Base-by-base conservation (phyloP, 2,888 invertebrate genomes). In the Zygogramma bicolorata region DNA sequence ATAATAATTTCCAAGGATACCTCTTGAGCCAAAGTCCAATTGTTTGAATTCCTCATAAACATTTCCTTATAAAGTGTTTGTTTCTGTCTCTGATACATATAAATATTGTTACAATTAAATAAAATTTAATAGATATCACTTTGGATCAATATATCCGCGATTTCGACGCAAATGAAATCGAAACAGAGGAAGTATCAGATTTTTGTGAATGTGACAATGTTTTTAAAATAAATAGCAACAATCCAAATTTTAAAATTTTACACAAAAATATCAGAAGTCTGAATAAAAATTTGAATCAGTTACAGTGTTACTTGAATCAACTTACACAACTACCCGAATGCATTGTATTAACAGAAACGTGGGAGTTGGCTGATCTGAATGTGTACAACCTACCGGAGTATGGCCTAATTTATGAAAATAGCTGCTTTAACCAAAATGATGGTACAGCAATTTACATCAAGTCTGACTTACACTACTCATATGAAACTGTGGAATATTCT, bases 121-220 rank as follows among this genome's bases (percentile, higher is more conserved):
- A 42, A 18, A 42, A 15, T 42, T 15, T 42, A 42, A 42, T 42
- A 15, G 42, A 42, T 7, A 42, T 42, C 42, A n/a, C 42, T 42
- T 15, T 42, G 42, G 42, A 42, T 42, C 42, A 42, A 15, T 42
- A 42, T 42, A 42, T 42, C n/a, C 18, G 42, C 42, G 42, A 42
- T 42, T 42, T 42, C 6, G 18, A 18, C 42, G 18, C 42, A n/a
- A 42, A 42, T 42, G 15, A 42, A 42, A 42, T 42, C 42, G 42
- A 42, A 42, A 42, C 42, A 42, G 42, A 42, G 42, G 42, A 42
- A 42, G 42, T 42, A 42, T 42, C 42, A 42, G 42, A 42, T 42
- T 42, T 42, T 42, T 5, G 15, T 42, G 42, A 42, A 42, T 42
- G 42, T 42, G 15, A 42, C 15, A 42, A 42, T 42, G 42, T 42